Evolutionary conservation across 2,888 invertebrate species (phyloP).

Genomic region (Archips xylosteana): DNA sequence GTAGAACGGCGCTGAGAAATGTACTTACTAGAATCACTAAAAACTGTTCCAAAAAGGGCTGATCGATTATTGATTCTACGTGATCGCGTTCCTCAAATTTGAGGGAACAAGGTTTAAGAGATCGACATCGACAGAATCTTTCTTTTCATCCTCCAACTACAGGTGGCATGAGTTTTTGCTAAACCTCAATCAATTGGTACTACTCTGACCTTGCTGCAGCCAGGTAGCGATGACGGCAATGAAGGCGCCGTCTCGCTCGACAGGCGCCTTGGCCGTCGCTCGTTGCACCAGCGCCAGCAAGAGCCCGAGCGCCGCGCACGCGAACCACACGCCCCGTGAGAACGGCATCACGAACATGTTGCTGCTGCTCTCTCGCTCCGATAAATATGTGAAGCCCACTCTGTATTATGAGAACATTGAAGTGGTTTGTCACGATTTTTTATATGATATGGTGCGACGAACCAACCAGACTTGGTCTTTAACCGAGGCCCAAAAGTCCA

Average conservation of each 20-base stretch:
- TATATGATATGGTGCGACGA: neutral
- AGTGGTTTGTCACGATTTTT: neutral
- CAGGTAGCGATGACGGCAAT: slow-evolving; percentile 70
- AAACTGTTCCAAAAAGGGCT: no score
- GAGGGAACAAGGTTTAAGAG: no score
- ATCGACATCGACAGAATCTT: no score
- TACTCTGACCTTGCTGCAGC: slow-evolving; percentile 71
- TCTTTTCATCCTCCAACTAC: no score
- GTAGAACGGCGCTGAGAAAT: no score
- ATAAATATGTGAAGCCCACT: slow-evolving; percentile 73
- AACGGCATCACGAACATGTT: slow-evolving; percentile 77
- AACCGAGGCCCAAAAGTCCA: no score
- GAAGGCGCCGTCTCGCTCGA: slow-evolving; percentile 68
- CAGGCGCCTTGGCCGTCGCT: slow-evolving; percentile 56
- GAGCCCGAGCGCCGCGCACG: slow-evolving; percentile 57
- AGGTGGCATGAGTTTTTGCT: no score
- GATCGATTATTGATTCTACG: no score
- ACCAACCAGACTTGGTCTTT: no score
- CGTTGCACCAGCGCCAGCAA: slow-evolving; percentile 63
- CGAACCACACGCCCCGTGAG: slow-evolving; percentile 66
- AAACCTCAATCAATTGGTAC: no score
- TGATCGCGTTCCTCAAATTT: no score
- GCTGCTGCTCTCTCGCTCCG: slow-evolving; percentile 73
- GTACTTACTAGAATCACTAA: no score
- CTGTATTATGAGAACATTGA: slow-evolving; percentile 50